Evolutionary conservation across 2,797 vertebrate species (phyloP), one percentile per base, ranked within the genome.

Genomic region (Characodon lateralis): DNA sequence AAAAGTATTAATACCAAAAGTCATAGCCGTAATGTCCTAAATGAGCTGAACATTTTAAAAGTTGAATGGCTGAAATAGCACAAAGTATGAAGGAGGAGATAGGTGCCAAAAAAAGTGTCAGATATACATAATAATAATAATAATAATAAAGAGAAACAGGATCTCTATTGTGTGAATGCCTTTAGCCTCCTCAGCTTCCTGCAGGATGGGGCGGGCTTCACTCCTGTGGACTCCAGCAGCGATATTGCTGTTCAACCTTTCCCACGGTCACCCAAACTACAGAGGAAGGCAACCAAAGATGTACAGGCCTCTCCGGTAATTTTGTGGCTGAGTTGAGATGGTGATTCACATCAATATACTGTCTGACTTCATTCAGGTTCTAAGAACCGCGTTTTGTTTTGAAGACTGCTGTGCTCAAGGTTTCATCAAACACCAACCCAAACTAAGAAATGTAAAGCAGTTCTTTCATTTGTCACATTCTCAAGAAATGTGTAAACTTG

Each of bases 211-310:
- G 50, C 61, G 46, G 65, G 73, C 76, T 82, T 88, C 63, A 71
- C 78, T 26, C 70, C 74, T 0, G 80, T 89, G 71, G 90, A 89
- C 69, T 81, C 73, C 20, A 78, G 35, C 8, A 50, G 24, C 0
- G 77, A 85, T 3, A 2, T 48, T 0, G 77, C 76, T 0, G 84
- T 87, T 24, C 92, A 95, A 79, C 94, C 94, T 0, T 95, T 92
- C 77, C 93, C 93, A 0, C 88, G 90, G 0, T 95, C 95, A 13
- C 95, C 94, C 0, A 93, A 93, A 71, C 86, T 94, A 12, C 81
- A 89, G 73, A 87, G 72, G 76, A 95, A 88, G 82, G 20, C 74
- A 0, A 84, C 75, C 22, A 66, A 72, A 4, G 26, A 65, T 0
- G 74, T 3, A 28, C 84, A 61, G 61, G 88, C 55, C 16, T 87